These are phyloP conservation scores for Caenorhabditis latens DNA, from an alignment of 1,140 invertebrate genomes.

Conservation along the genomic window DNA sequence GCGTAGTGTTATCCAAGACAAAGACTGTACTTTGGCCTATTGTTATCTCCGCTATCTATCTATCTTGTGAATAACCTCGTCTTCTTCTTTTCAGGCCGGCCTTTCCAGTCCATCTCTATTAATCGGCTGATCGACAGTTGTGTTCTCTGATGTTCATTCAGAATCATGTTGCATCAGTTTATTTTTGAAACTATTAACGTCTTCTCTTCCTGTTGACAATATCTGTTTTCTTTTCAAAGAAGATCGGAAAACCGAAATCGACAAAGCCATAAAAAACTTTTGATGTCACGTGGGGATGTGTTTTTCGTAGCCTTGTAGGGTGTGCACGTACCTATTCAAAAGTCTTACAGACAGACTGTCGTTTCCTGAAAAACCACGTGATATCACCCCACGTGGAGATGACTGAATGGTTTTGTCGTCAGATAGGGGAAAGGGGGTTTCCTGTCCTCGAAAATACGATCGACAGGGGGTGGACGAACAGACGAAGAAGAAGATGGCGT, in stretches of 20 bases:
- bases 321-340: slow-evolving; percentile 24
- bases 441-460: background rate
- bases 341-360: background rate
- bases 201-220: slow-evolving; percentile 15
- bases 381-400: slow-evolving; percentile 43
- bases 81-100: slow-evolving; percentile 35
- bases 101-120: background rate
- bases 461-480: slow-evolving; percentile 1
- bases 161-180: slow-evolving; percentile 54
- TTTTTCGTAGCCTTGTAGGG: slow-evolving; percentile 38
- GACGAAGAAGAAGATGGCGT: slow-evolving; percentile 13
- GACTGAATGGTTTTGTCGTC: slow-evolving; percentile 40
- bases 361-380: slow-evolving; percentile 10
- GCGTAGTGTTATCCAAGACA: too few relatives aligned
- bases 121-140: slow-evolving; percentile 25
- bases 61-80: too few relatives aligned
- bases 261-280: background rate
- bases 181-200: background rate
- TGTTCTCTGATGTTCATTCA: slow-evolving; percentile 46
- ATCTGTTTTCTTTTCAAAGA: background rate
- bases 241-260: slow-evolving; percentile 41
- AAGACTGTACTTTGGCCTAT: slow-evolving; percentile 25
- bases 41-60: background rate
- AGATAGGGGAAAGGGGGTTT: slow-evolving; percentile 4
- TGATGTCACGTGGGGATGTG: slow-evolving; percentile 15